Conservation (phyloP, 1,140 invertebrate species). For the Zelostemma sp. region DNA sequence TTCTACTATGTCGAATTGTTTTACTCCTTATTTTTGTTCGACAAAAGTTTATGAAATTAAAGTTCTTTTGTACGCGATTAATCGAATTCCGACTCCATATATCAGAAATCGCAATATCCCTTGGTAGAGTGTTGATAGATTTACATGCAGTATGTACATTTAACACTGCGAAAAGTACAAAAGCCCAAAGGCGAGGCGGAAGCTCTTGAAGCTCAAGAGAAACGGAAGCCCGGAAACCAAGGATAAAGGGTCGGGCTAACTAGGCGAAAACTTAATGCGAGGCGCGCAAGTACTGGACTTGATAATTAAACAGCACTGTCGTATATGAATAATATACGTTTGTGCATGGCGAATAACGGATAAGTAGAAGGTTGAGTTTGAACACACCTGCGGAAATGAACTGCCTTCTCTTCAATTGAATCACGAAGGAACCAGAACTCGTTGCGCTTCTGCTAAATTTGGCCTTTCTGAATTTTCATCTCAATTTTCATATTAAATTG, state of each 20-base stretch:
- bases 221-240: conserved; percentile 12
- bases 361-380: neutral
- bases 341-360: conserved; percentile 2
- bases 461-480: too few relatives aligned
- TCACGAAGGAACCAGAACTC: neutral
- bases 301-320: conserved; percentile 13
- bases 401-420: neutral
- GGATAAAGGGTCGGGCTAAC: conserved; percentile 14
- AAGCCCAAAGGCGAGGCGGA: conserved; percentile 2
- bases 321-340: conserved; percentile 13
- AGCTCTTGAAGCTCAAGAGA: conserved; percentile 10
- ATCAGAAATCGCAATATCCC: too few relatives aligned
- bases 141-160: too few relatives aligned
- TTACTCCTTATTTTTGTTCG: too few relatives aligned
- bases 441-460: too few relatives aligned
- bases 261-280: conserved; percentile 9
- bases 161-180: conserved; percentile 8
- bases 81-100: too few relatives aligned
- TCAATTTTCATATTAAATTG: too few relatives aligned
- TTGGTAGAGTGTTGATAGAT: too few relatives aligned
- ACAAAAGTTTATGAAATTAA: too few relatives aligned
- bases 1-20: too few relatives aligned
- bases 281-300: conserved; percentile 10
- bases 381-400: neutral
- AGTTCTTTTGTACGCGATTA: too few relatives aligned